Evolutionary conservation across 2,888 invertebrate genomes (phyloP).

Genomic region (Calameuta pallipes): DNA sequence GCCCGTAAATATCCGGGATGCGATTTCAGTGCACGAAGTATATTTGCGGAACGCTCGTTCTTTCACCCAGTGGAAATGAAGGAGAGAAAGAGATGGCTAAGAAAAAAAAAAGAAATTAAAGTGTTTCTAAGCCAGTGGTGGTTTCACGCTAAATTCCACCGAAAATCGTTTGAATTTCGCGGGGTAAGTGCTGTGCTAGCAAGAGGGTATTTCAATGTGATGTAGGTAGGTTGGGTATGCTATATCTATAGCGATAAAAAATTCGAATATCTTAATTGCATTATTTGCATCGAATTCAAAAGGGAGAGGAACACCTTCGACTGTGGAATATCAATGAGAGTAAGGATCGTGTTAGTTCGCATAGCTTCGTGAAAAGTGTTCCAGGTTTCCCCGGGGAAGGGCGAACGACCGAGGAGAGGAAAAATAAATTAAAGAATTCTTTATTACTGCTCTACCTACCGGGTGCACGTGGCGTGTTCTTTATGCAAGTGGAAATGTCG

Average conservation of each 20-base stretch:
- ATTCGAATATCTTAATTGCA: slow-evolving; percentile 48
- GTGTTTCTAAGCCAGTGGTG: background rate
- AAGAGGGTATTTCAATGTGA: background rate
- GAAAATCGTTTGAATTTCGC: background rate
- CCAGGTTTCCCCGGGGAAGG: no score
- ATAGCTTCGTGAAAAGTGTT: no score
- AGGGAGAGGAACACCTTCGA: background rate
- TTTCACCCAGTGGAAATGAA: background rate
- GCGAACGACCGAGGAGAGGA: slow-evolving; percentile 14
- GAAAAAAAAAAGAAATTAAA: background rate
- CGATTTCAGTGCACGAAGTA: slow-evolving; percentile 3
- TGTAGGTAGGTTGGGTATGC: no score
- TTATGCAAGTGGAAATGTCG: no score
- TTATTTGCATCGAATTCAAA: slow-evolving; percentile 33
- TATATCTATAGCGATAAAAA: slow-evolving; percentile 35
- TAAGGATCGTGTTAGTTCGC: background rate
- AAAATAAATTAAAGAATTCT: slow-evolving; percentile 24
- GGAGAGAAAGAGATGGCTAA: background rate
- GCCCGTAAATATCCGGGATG: background rate
- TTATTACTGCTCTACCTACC: no score
- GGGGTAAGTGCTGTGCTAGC: background rate
- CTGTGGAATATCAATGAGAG: slow-evolving; percentile 40
- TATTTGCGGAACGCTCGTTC: slow-evolving; percentile 7
- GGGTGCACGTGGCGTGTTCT: no score
- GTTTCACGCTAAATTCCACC: background rate